Evolutionary conservation across 1,140 invertebrate genomes (phyloP).

Genomic region (Zaprionus africanus): DNA sequence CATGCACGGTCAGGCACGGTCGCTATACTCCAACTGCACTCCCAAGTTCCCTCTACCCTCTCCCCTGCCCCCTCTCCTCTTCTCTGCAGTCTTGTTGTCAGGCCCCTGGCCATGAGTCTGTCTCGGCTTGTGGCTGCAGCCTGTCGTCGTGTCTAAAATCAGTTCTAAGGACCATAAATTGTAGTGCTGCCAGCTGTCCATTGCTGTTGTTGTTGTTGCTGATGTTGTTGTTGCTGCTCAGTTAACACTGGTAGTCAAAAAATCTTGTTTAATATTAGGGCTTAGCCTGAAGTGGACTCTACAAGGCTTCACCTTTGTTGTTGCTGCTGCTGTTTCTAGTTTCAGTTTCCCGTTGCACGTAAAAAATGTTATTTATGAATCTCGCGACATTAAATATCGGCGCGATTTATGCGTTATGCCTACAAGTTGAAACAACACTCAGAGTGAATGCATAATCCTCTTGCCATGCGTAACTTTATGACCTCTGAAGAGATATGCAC

Average conservation of each 20-base stretch:
- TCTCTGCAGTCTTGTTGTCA: neutral
- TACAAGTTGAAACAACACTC: neutral
- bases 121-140: slow-evolving; percentile 28
- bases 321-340: slow-evolving; percentile 7
- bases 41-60: neutral
- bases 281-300: slow-evolving; percentile 50
- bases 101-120: slow-evolving; percentile 11
- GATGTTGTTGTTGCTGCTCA: slow-evolving; percentile 49
- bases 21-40: slow-evolving; percentile 4
- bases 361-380: slow-evolving; percentile 2
- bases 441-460: neutral
- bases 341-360: slow-evolving; percentile 4
- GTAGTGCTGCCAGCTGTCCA: slow-evolving; percentile 27
- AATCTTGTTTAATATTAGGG: slow-evolving; percentile 75
- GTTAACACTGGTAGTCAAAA: slow-evolving; percentile 77
- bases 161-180: slow-evolving; percentile 80
- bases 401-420: neutral
- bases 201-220: slow-evolving; percentile 37
- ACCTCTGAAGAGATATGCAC: neutral
- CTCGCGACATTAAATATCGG: neutral
- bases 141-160: slow-evolving; percentile 74
- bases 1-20: slow-evolving; percentile 31
- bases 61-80: neutral
- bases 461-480: neutral
- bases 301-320: slow-evolving; percentile 22